Conservation (phyloP, 2,797 vertebrate species). For the Artibeus jamaicensis region DNA sequence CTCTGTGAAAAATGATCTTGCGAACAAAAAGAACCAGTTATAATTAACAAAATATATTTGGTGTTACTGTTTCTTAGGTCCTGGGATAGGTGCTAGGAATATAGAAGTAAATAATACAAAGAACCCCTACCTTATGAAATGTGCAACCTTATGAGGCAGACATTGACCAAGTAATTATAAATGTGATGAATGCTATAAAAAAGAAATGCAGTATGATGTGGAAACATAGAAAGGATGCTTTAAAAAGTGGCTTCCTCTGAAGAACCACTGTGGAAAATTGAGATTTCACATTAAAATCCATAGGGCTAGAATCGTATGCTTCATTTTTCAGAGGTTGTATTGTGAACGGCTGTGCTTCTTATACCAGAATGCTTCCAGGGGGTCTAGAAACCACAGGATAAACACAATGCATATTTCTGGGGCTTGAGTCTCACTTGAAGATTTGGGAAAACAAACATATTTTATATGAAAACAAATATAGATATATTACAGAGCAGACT, state of each 20-base stretch:
- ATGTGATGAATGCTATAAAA: neutral
- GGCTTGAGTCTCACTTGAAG: slow-evolving; percentile 55
- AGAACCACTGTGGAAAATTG: slow-evolving; percentile 53
- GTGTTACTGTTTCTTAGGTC: neutral
- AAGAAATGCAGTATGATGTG: neutral
- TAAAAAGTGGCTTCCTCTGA: slow-evolving; percentile 26
- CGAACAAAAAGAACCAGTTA: neutral
- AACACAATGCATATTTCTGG: slow-evolving; percentile 55
- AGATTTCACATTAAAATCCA: slow-evolving; percentile 66
- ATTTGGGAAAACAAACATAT: slow-evolving; percentile 71
- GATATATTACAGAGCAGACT: slow-evolving; percentile 42
- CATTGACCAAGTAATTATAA: neutral
- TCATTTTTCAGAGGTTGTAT: neutral
- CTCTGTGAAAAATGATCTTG: neutral
- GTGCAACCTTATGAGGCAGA: neutral
- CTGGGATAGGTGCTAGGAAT: neutral
- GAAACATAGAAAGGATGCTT: neutral
- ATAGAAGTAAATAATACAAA: neutral
- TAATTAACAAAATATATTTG: neutral
- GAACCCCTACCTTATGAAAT: neutral
- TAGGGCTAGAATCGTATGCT: neutral
- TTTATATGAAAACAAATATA: slow-evolving; percentile 74
- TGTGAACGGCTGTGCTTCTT: neutral
- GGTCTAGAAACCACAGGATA: slow-evolving; percentile 31
- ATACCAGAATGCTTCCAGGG: neutral